Evolutionary conservation across 2,797 vertebrate genomes (phyloP).

Genomic region (Naso thynnoides): DNA sequence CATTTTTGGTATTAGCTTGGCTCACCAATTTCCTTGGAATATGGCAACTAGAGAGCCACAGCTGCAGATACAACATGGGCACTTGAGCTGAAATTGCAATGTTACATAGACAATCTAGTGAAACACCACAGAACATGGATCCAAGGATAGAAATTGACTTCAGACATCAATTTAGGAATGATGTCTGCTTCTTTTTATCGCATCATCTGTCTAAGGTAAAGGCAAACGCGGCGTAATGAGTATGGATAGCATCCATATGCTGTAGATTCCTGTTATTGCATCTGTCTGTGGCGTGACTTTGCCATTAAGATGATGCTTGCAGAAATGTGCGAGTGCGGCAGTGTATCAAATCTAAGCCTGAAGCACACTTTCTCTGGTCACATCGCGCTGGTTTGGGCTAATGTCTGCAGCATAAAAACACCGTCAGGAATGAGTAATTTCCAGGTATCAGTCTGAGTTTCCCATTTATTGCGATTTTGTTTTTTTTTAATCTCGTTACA

Average conservation of each 20-base stretch:
- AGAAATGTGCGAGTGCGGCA: slow-evolving; percentile 15
- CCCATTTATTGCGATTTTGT: slow-evolving; percentile 46
- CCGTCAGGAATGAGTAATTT: slow-evolving; percentile 53
- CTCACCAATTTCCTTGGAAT: slow-evolving; percentile 20
- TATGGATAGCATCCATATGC: slow-evolving; percentile 13
- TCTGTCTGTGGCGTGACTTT: slow-evolving; percentile 22
- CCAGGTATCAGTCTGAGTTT: slow-evolving; percentile 39
- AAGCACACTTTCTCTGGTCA: slow-evolving; percentile 36
- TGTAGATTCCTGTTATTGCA: slow-evolving; percentile 8
- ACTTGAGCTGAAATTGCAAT: slow-evolving; percentile 9
- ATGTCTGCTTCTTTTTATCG: slow-evolving; percentile 23
- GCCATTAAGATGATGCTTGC: slow-evolving; percentile 3
- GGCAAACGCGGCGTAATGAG: slow-evolving; percentile 18
- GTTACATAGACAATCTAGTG: slow-evolving; percentile 10
- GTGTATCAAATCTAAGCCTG: slow-evolving; percentile 5
- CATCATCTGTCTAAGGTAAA: slow-evolving; percentile 23
- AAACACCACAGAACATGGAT: slow-evolving; percentile 6
- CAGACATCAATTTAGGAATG: slow-evolving; percentile 15
- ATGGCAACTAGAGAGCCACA: slow-evolving; percentile 3
- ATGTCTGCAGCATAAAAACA: slow-evolving; percentile 48
- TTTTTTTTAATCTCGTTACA: slow-evolving; percentile 35
- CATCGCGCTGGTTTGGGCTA: slow-evolving; percentile 48
- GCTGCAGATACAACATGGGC: neutral
- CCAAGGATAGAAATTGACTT: neutral
- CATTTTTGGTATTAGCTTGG: neutral